A percentile compares a stretch with the other conserved stretches of the same genome.
These are phyloP conservation scores for Acropternis orthonyx DNA, from an alignment of 2,797 vertebrate species.

Conservation along the genomic window DNA sequence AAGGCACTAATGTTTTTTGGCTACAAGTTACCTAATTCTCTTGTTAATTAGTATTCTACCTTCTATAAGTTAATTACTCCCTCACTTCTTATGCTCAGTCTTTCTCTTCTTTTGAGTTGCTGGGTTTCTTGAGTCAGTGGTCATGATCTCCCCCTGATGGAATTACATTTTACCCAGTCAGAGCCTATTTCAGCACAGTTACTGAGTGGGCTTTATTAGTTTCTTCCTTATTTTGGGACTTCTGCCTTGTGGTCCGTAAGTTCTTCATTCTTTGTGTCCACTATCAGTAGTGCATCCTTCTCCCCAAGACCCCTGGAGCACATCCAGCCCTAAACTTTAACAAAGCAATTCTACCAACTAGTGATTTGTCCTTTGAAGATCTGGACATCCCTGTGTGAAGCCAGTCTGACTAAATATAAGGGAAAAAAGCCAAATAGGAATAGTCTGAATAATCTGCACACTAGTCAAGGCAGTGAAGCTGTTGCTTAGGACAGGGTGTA, in stretches of 20 bases:
- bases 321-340: background rate
- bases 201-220: background rate
- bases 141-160: background rate
- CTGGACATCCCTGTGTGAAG: background rate
- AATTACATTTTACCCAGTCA: background rate
- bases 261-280: background rate
- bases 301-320: background rate
- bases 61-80: background rate
- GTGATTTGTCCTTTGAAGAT: background rate
- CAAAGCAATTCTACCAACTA: background rate
- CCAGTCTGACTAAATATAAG: background rate
- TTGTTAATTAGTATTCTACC: background rate
- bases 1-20: background rate
- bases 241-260: background rate
- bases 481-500: background rate
- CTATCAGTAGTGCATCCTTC: background rate
- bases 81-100: background rate
- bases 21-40: background rate
- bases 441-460: no score
- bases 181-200: background rate
- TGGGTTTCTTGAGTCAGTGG: background rate
- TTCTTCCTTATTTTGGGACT: background rate
- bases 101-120: background rate
- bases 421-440: background rate
- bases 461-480: background rate